A percentile compares a stretch with the other conserved stretches of the same genome.
Evolutionary conservation across 2,113 vertebrate genomes (phyloP).

Genomic region (Baryphthengus martii): DNA sequence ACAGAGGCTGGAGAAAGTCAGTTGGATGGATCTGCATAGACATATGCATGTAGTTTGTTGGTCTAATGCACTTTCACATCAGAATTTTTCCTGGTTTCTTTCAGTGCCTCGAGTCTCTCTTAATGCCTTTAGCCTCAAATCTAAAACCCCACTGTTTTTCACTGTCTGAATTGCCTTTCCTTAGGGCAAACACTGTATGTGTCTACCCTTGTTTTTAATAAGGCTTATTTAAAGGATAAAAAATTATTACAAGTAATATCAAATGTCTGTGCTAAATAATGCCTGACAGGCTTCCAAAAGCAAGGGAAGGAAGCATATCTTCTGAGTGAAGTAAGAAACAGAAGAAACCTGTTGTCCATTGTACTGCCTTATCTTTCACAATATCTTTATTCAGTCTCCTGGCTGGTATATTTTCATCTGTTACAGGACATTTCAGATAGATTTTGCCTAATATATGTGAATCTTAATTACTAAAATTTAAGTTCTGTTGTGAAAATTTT

Average conservation of each 20-base stretch:
- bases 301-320: not conserved
- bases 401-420: not conserved
- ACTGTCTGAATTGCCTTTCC: not conserved
- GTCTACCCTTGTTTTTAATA: not conserved
- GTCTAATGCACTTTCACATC: not conserved
- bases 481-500: not conserved
- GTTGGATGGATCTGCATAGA: not conserved
- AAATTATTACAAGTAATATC: not conserved
- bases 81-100: not conserved
- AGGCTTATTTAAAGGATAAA: not conserved
- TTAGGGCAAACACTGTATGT: not conserved
- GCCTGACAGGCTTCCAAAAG: not conserved
- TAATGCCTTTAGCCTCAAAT: not conserved
- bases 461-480: not conserved
- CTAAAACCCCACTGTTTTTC: not conserved
- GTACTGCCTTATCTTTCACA: not conserved
- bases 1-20: not conserved
- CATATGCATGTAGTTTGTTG: rapidly evolving
- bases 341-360: not conserved
- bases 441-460: not conserved
- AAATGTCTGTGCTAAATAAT: not conserved
- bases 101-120: not conserved
- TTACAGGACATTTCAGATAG: not conserved
- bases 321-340: not conserved
- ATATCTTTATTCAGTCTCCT: not conserved